Evolutionary conservation across 1,140 invertebrate genomes (phyloP), one percentile per base, ranked within the genome.

Genomic region (Epicauta chinensis): DNA sequence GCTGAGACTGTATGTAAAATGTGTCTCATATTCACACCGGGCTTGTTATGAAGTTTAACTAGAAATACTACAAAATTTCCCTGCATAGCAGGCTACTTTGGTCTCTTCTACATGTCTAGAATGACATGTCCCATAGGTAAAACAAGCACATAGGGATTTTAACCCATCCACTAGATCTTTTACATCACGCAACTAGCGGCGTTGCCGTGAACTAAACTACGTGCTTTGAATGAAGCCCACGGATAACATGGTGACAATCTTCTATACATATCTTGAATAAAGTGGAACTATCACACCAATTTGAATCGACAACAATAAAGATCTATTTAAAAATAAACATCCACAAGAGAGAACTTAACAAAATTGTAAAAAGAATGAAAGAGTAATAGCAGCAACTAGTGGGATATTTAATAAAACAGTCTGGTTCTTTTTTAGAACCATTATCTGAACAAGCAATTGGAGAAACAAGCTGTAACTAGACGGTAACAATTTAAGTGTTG

Each of bases 181-280:
- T 23, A 45, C 37, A 40, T 53, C 51, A 53, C 51, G 51, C 51
- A 53, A 16, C 40, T 41, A 53, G 36, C 45, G 45, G 45, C 16
- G 45, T 47, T 29, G 34, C 34, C 34, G 51, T 53, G 43, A 40
- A 53, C 51, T 12, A 39, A 17, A 23, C 23, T 38, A 53, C 51
- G 44, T 53, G 51, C 32, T 43, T 40, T 31, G 51, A 44, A 53
- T 53, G 40, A 29, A 53, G 35, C 46, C 10, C 36, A 44, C 13
- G 37, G 23, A 23, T 23, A 23, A 23, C 23, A 13, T 29, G 16
- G 11, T 32, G 16, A 16, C 12, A 32, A 32, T 34, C 16, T 32
- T 34, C n/a, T 32, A 32, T 32, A 45, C 31, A 45, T 15, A 30
- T 34, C 16, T 13, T 9, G 32, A 5, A 10, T 14, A 44, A 11